phyloP scores from a whole-genome alignment of 1,140 invertebrate species.

The Brachionus manjavacas region DNA sequence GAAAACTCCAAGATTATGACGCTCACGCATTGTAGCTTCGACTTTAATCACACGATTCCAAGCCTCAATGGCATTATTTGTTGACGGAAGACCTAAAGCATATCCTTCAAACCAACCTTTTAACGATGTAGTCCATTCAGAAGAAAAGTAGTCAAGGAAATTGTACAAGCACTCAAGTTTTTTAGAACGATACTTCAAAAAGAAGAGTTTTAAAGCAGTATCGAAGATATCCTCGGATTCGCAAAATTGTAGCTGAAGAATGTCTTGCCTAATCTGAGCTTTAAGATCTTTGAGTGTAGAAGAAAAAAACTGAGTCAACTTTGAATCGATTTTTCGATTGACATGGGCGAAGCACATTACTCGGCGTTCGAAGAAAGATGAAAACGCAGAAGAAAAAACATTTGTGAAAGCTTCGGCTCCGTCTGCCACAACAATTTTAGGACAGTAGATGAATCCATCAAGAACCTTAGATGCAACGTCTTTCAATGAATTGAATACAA shows the following conservation, averaged over 20 bases:
- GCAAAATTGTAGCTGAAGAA: neutral
- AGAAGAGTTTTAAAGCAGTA: neutral
- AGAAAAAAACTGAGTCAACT: conserved; percentile 4
- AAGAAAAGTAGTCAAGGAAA: neutral
- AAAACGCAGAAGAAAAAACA: neutral
- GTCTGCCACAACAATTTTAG: neutral
- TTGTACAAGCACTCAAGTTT: neutral
- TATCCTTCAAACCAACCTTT: conserved; percentile 18
- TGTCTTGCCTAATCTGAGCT: neutral
- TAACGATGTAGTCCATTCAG: neutral
- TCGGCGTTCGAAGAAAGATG: neutral
- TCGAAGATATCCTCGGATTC: neutral
- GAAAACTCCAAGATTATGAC: neutral
- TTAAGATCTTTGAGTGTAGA: neutral
- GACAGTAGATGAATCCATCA: neutral
- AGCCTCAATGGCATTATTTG: conserved; percentile 14
- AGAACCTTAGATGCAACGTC: neutral
- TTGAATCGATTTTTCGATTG: neutral
- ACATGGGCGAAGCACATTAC: neutral
- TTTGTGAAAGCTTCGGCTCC: neutral
- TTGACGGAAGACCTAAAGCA: neutral
- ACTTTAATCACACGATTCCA: conserved; percentile 8
- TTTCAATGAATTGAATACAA: neutral
- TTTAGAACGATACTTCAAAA: too few species aligned
- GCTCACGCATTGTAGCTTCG: neutral